Conservation (phyloP, 2,797 vertebrate genomes). For the Fistularia tabacaria region DNA sequence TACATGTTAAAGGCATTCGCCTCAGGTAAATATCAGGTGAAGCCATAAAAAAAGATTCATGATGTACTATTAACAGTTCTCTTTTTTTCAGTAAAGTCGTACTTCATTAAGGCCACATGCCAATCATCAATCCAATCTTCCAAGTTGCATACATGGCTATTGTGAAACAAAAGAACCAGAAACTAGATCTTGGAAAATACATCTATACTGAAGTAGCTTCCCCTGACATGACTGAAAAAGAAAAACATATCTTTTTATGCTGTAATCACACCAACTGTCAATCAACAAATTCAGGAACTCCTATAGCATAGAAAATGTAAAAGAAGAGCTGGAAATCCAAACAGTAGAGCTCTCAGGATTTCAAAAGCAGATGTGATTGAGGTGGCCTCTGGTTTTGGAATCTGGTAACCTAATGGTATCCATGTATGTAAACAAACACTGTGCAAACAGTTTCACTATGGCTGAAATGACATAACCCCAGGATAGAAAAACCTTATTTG, state of each 20-base stretch:
- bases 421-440: conserved; percentile 4
- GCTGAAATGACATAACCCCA: background rate
- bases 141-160: conserved; percentile 23
- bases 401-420: conserved; percentile 23
- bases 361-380: conserved; percentile 22
- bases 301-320: conserved; percentile 7
- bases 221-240: conserved; percentile 21
- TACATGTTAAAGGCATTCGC: conserved; percentile 7
- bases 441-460: background rate
- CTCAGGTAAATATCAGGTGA: conserved; percentile 2
- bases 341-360: conserved; percentile 13
- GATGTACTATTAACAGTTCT: conserved; percentile 17
- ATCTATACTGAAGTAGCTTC: conserved; percentile 4
- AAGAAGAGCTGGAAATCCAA: conserved; percentile 12
- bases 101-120: conserved; percentile 32
- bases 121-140: conserved; percentile 21
- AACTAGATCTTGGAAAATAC: conserved; percentile 25
- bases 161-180: conserved; percentile 20
- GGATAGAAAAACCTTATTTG: conserved; percentile 1
- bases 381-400: conserved; percentile 21
- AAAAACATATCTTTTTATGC: conserved; percentile 34
- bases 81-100: conserved; percentile 22
- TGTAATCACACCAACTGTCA: conserved; percentile 32
- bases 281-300: conserved; percentile 26
- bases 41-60: conserved; percentile 12